These are phyloP conservation scores for Hypotaenidia philippensis DNA, from an alignment of 2,797 vertebrate genomes.

Conservation along the genomic window DNA sequence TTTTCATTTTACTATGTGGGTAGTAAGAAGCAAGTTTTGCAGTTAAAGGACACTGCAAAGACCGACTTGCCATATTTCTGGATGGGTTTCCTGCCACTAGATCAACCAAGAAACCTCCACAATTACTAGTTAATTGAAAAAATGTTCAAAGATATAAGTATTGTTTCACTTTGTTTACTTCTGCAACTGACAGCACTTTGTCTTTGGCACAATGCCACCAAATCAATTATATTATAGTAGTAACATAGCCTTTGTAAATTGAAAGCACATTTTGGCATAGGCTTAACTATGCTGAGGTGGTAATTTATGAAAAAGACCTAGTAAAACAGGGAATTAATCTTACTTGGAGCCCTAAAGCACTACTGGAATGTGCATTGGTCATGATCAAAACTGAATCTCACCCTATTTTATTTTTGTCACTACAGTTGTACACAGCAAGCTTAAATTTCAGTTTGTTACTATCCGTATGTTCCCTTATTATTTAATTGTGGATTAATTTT, in stretches of 20 bases:
- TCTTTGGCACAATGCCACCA: constrained; percentile 12
- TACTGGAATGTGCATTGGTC: background rate
- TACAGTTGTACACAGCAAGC: background rate
- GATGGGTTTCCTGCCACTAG: background rate
- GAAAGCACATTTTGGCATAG: constrained; percentile 19
- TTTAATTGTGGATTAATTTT: background rate
- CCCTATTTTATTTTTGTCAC: background rate
- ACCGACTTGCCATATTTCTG: background rate
- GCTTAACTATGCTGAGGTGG: background rate
- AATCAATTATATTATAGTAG: constrained; percentile 14
- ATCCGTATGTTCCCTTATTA: rapidly evolving
- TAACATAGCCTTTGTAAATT: background rate
- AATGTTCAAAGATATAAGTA: background rate
- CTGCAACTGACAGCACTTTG: constrained; percentile 38
- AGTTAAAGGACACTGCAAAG: background rate
- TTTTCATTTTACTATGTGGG: background rate
- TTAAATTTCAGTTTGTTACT: background rate
- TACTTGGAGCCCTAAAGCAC: background rate
- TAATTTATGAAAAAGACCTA: background rate
- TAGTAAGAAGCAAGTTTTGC: background rate
- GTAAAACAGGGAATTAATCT: constrained; percentile 22
- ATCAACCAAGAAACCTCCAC: background rate
- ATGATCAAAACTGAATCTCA: background rate
- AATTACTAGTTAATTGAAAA: constrained; percentile 23
- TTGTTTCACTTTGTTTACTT: constrained; percentile 43